These are phyloP conservation scores for Augochlora pura DNA, from an alignment of 1,140 invertebrate species.

Conservation along the genomic window DNA sequence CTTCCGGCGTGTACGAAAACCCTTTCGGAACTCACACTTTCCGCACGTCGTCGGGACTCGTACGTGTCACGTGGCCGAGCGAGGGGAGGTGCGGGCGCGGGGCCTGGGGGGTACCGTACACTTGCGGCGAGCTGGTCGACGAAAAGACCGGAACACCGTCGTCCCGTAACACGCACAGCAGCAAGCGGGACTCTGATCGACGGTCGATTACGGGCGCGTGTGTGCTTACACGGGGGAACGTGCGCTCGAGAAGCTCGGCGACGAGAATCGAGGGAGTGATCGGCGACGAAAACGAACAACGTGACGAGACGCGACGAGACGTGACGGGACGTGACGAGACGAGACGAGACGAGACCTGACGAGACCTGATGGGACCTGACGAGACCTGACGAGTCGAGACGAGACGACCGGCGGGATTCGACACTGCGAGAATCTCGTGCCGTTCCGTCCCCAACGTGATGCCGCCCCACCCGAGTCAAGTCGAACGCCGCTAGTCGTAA, in stretches of 20 bases:
- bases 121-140: background rate
- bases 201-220: background rate
- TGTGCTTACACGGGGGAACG: background rate
- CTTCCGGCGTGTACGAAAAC: too few species aligned
- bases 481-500: conserved; percentile 45
- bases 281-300: conserved; percentile 22
- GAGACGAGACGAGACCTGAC: conserved; percentile 17
- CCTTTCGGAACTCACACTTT: too few species aligned
- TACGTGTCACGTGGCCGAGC: conserved; percentile 9
- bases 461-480: conserved; percentile 55
- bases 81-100: background rate
- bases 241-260: too few species aligned
- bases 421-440: conserved; percentile 56
- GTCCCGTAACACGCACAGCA: background rate
- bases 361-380: too few species aligned
- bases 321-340: conserved; percentile 6
- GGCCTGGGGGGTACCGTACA: too few species aligned
- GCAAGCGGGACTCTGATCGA: too few species aligned
- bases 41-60: too few species aligned
- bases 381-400: background rate
- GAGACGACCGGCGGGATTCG: conserved; percentile 55
- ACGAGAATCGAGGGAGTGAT: background rate
- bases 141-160: background rate
- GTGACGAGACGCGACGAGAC: too few species aligned
- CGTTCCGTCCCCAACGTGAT: conserved; percentile 36